Evolutionary conservation across 2,113 vertebrate genomes (phyloP), one percentile per base, ranked within the genome.

Genomic region (Vidua chalybeata): DNA sequence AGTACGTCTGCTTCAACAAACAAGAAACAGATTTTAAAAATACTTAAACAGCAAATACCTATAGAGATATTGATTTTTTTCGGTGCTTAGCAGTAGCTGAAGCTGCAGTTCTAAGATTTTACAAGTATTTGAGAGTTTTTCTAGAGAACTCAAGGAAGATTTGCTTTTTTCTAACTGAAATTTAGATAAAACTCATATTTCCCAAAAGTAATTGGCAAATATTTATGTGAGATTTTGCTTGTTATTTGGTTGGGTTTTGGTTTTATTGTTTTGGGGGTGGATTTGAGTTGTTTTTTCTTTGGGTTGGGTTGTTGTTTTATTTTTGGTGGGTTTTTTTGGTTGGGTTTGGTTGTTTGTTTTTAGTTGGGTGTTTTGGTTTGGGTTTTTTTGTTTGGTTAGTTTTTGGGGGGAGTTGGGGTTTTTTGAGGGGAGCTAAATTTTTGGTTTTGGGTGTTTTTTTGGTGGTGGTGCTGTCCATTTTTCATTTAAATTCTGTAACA

Each of bases 341-440:
- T 28, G 22, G 9, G 10, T 45, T 84, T 33, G 21, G 5, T 58
- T 55, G 16, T 58, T 51, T 56, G 7, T 73, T 21, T 19, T 46
- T 66, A 10, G 8, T 54, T 4, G 15, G 11, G 9, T 1, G 7
- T 31, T 35, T 35, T 62, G 12, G 51, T 54, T 54, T 2, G 18
- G 11, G 7, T 1, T 13, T 33, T 45, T 37, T 72, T 52, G 9
- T 21, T 37, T 37, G 18, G 7, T 28, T 68, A 9, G 9, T 27
- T 63, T 54, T 63, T 37, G 2, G 2, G 10, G 16, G 5, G 7
- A 26, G 17, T 18, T 27, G 37, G 5, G 4, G 2, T 7, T 33
- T 59, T 31, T 51, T 51, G 17, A 28, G 8, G 2, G 26, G 7
- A 11, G 10, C 10, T 43, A 7, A 3, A 15, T 51, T 51, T 85